These are phyloP conservation scores for Halichondria panicea DNA, from an alignment of 37 sponge, comb jelly and placozoan genomes.

Conservation along the genomic window DNA sequence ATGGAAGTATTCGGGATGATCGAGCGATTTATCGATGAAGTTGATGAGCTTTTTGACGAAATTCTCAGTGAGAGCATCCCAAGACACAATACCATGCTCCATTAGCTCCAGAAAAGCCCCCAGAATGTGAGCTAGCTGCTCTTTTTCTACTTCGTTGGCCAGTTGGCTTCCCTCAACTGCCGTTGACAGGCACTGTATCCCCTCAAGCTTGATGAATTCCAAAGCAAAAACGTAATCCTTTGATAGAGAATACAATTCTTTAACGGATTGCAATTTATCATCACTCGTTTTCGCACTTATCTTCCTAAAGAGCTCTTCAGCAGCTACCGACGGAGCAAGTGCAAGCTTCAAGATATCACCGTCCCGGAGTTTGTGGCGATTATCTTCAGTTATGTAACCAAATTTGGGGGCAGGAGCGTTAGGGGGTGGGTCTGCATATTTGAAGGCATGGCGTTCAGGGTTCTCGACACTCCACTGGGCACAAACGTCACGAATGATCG, in stretches of 20 bases:
- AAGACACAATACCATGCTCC: conserved; percentile 88
- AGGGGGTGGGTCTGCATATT: conserved; percentile 61
- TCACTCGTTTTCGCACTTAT: conserved; percentile 29
- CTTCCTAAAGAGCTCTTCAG: conserved; percentile 43
- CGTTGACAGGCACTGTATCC: conserved; percentile 45
- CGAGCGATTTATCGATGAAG: conserved; percentile 55
- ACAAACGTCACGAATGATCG: conserved; percentile 71
- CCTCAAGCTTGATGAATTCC: conserved; percentile 69
- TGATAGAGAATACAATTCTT: conserved; percentile 28
- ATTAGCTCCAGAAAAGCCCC: conserved; percentile 80
- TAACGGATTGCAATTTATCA: conserved; percentile 14
- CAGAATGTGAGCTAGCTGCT: conserved; percentile 36
- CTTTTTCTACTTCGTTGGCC: conserved; percentile 15
- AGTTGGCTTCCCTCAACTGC: conserved; percentile 49
- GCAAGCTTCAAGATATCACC: conserved; percentile 79
- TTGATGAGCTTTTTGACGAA: conserved; percentile 82
- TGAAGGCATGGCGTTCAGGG: conserved; percentile 77
- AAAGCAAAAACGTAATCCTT: conserved; percentile 67
- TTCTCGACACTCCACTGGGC: conserved; percentile 61
- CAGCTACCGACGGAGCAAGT: conserved; percentile 43
- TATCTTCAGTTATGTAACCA: conserved; percentile 79
- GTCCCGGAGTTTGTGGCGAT: conserved; percentile 64
- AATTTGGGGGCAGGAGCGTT: conserved; percentile 30
- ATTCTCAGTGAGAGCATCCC: conserved; percentile 70
- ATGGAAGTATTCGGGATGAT: conserved; percentile 21